phyloP scores from a whole-genome alignment of 2,888 invertebrate genomes.

The Pammene aurita region DNA sequence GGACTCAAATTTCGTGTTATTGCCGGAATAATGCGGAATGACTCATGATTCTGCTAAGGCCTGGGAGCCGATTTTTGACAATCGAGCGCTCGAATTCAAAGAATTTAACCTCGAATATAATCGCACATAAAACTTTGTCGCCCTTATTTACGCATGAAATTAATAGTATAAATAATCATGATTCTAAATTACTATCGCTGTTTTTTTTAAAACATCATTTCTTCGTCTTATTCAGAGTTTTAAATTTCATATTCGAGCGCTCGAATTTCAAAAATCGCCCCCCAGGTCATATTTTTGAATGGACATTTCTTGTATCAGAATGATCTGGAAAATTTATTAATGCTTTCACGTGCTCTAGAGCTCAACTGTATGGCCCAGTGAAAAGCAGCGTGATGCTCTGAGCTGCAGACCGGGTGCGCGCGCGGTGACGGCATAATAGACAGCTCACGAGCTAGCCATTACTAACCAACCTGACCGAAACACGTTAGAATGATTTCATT shows the following conservation, averaged over 20 bases:
- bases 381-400: slow-evolving; percentile 19
- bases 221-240: too few relatives aligned
- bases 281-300: neutral
- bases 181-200: too few relatives aligned
- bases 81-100: too few relatives aligned
- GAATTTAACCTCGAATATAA: too few relatives aligned
- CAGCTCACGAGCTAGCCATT: slow-evolving; percentile 66
- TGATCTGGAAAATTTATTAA: neutral
- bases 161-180: too few relatives aligned
- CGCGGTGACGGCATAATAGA: slow-evolving; percentile 66
- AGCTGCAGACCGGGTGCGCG: slow-evolving; percentile 61
- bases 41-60: neutral
- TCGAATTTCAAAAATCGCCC: too few relatives aligned
- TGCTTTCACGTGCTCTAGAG: neutral
- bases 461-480: slow-evolving; percentile 45
- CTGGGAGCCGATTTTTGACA: too few relatives aligned
- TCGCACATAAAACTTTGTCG: too few relatives aligned
- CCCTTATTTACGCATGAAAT: too few relatives aligned
- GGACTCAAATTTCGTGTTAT: neutral
- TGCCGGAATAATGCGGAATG: neutral
- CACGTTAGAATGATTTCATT: slow-evolving; percentile 9
- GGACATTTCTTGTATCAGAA: neutral
- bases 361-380: neutral
- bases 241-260: too few relatives aligned
- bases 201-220: too few relatives aligned